phyloP scores from a whole-genome alignment of 1,140 invertebrate species.

The Venturia canescens region DNA sequence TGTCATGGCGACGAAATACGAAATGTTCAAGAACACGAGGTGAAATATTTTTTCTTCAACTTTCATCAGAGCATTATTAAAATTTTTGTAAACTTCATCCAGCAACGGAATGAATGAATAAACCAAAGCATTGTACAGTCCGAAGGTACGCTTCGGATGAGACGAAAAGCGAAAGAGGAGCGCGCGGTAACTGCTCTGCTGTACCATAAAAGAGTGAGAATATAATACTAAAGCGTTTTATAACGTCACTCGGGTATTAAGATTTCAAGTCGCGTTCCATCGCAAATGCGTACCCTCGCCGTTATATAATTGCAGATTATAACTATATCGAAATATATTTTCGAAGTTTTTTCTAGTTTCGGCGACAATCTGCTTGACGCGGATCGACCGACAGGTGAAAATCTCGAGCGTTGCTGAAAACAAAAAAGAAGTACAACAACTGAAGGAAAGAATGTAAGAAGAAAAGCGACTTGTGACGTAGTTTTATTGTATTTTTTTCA shows the following conservation, averaged over 20 bases:
- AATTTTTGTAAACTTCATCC: constrained; percentile 69
- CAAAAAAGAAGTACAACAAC: constrained; percentile 27
- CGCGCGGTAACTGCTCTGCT: constrained; percentile 45
- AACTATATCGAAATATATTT: constrained; percentile 20
- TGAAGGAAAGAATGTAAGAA: constrained; percentile 35
- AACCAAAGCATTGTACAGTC: constrained; percentile 50
- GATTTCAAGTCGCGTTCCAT: constrained; percentile 29
- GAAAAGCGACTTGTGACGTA: constrained; percentile 53
- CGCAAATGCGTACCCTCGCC: constrained; percentile 4
- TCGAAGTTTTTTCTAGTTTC: background rate
- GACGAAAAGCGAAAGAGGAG: constrained; percentile 35
- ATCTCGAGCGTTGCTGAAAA: background rate
- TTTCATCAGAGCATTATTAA: constrained; percentile 60
- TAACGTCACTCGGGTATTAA: constrained; percentile 63
- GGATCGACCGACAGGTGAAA: background rate
- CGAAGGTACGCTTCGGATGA: background rate
- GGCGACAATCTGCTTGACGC: background rate
- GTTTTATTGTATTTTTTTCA: constrained; percentile 76
- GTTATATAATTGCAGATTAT: constrained; percentile 30
- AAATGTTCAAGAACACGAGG: too few relatives aligned
- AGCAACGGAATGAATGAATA: constrained; percentile 65
- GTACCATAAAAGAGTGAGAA: constrained; percentile 55
- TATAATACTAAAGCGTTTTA: constrained; percentile 66
- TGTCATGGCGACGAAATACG: too few relatives aligned
- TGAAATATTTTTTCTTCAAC: constrained; percentile 36